A percentile compares a stretch with the other conserved stretches of the same genome.
Evolutionary conservation across 2,888 invertebrate genomes (phyloP).

Genomic region (Thecocarcelia acutangulata): DNA sequence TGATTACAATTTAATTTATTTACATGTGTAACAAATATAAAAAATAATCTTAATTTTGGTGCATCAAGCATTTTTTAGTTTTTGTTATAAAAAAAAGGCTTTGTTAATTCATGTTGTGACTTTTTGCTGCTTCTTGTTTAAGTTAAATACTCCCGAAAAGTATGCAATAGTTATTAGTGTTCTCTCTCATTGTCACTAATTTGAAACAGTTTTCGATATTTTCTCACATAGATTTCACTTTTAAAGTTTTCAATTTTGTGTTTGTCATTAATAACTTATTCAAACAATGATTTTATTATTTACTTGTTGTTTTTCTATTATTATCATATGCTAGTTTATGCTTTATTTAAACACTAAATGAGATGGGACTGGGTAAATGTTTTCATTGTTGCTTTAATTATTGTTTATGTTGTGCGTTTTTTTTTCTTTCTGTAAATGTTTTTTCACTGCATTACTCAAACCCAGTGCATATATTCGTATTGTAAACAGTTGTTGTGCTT

Average conservation of each 20-base stretch:
- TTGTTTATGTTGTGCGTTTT: constrained; percentile 44
- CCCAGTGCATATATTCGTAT: too few species aligned
- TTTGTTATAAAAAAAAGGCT: too few species aligned
- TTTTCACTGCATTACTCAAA: too few species aligned
- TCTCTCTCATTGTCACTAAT: too few species aligned
- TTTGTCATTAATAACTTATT: constrained; percentile 24
- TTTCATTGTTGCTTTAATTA: constrained; percentile 3
- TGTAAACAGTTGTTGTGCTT: too few species aligned
- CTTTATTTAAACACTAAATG: not conserved
- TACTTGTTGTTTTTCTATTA: constrained; percentile 14
- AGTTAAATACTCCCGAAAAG: not conserved
- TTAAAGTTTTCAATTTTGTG: constrained; percentile 2
- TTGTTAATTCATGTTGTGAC: too few species aligned
- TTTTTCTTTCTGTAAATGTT: constrained; percentile 5
- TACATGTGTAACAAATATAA: too few species aligned
- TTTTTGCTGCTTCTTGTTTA: too few species aligned
- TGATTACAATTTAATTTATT: too few species aligned
- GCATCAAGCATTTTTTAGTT: too few species aligned
- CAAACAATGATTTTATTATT: constrained; percentile 37
- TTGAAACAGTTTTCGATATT: too few species aligned
- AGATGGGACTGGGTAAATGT: not conserved
- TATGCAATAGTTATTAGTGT: not conserved
- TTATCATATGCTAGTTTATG: not conserved
- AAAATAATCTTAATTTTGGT: too few species aligned
- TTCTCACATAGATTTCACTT: not conserved